These are phyloP conservation scores for Melinaea menophilus DNA, from an alignment of 2,888 invertebrate species.

Conservation along the genomic window DNA sequence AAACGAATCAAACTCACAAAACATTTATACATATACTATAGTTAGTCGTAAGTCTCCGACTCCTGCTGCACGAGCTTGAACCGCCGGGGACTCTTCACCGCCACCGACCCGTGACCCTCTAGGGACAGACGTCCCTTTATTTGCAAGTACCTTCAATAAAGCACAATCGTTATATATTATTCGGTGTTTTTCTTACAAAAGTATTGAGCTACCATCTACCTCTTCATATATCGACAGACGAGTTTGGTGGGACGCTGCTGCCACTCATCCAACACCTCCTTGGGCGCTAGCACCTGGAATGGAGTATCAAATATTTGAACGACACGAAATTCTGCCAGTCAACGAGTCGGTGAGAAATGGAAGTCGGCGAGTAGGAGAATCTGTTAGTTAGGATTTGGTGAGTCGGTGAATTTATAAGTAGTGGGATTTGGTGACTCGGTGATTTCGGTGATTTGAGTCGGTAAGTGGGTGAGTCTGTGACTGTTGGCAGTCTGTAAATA, in stretches of 20 bases:
- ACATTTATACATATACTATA: neutral
- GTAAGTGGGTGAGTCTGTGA: too few species aligned
- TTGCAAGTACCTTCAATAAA: conserved; percentile 79
- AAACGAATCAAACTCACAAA: neutral
- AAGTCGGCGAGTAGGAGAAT: too few species aligned
- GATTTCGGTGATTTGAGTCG: too few species aligned
- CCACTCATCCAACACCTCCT: conserved; percentile 94
- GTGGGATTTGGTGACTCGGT: too few species aligned
- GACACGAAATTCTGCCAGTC: too few species aligned
- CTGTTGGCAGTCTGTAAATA: too few species aligned
- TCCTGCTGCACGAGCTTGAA: conserved; percentile 94
- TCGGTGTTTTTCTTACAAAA: neutral
- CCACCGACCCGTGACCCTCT: conserved; percentile 87
- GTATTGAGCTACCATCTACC: conserved; percentile 43
- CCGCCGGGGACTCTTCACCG: conserved; percentile 90
- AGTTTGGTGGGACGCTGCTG: conserved; percentile 92
- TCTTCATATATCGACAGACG: conserved; percentile 89
- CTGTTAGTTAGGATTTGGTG: too few species aligned
- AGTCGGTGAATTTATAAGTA: too few species aligned
- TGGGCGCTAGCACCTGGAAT: conserved; percentile 87
- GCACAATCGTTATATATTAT: conserved; percentile 11
- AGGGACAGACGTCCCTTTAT: conserved; percentile 85
- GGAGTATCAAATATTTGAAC: too few species aligned
- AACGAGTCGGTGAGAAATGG: too few species aligned
- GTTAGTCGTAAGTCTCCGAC: conserved; percentile 92